Evolutionary conservation across 1,140 invertebrate species (phyloP).

Genomic region (Psilanteris sp.): DNA sequence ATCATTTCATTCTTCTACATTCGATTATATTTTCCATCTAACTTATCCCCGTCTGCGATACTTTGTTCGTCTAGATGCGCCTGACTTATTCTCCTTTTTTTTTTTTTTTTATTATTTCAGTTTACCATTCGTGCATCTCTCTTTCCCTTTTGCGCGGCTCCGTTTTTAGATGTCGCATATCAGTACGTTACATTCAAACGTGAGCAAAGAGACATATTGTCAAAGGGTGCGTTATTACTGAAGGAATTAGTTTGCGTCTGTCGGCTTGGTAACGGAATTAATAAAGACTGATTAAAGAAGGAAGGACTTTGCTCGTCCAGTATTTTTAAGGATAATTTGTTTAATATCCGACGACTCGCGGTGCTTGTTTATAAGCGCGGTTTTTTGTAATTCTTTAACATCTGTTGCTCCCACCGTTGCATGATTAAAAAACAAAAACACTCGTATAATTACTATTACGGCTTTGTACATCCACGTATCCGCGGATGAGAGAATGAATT

Average conservation of each 20-base stretch:
- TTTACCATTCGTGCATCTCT: constrained; percentile 3
- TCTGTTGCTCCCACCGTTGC: too few relatives aligned
- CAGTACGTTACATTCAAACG: constrained; percentile 11
- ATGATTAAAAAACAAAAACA: too few relatives aligned
- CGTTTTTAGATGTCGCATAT: constrained; percentile 24
- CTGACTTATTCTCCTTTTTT: constrained; percentile 12
- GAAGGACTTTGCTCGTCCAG: background rate
- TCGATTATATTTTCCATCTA: constrained; percentile 37
- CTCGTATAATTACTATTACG: too few relatives aligned
- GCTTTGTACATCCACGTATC: too few relatives aligned
- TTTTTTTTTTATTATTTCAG: too few relatives aligned
- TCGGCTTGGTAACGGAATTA: constrained; percentile 6
- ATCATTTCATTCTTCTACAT: constrained; percentile 11
- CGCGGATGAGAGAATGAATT: too few relatives aligned
- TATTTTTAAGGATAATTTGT: too few relatives aligned
- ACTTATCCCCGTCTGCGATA: constrained; percentile 11
- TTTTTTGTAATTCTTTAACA: constrained; percentile 2
- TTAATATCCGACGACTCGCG: too few relatives aligned
- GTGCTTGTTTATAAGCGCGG: too few relatives aligned
- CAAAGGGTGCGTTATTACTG: constrained; percentile 22
- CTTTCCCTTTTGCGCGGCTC: constrained; percentile 3
- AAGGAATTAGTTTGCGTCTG: constrained; percentile 17
- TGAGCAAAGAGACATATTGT: constrained; percentile 1
- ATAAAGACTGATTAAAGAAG: constrained; percentile 20
- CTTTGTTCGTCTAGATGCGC: constrained; percentile 17